A percentile compares a stretch with the other conserved stretches of the same genome.
Conservation (phyloP, 2,113 vertebrate species). For the Pseudorectes ferrugineus region DNA sequence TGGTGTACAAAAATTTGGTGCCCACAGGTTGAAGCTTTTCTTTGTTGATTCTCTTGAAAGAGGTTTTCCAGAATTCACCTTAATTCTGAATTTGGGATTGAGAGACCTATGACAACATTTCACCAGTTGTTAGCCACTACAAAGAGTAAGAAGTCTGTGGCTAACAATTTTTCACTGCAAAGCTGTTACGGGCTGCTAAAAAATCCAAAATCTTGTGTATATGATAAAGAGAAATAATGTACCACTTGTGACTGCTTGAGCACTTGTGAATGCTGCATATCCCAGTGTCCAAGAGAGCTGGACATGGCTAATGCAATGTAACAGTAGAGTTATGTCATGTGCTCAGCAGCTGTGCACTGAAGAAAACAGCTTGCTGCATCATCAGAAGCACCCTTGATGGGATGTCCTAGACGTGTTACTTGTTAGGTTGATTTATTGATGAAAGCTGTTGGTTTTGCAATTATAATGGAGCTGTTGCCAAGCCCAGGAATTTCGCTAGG, state of each 20-base stretch:
- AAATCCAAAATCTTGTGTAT: not conserved
- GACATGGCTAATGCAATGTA: not conserved
- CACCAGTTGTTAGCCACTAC: not conserved
- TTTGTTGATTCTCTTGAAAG: not conserved
- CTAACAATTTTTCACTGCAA: not conserved
- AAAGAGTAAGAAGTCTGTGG: not conserved
- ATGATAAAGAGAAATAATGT: not conserved
- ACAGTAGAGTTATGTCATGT: not conserved
- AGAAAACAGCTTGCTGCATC: constrained; percentile 5
- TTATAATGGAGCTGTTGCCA: constrained; percentile 7
- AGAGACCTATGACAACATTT: not conserved
- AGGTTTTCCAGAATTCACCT: not conserved
- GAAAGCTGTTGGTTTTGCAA: constrained; percentile 29
- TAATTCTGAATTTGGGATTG: not conserved
- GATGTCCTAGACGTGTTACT: not conserved
- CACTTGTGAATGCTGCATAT: not conserved
- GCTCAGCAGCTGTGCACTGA: not conserved
- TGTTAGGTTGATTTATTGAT: constrained; percentile 49
- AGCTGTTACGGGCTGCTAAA: not conserved
- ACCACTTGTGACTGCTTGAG: not conserved
- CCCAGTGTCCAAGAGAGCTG: not conserved
- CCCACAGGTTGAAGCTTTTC: not conserved
- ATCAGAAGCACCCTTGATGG: constrained; percentile 11
- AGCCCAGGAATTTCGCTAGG: not conserved
- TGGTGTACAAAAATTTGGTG: not conserved